phyloP scores from a whole-genome alignment of 2,113 vertebrate species.

The Hippocampus zosterae region DNA sequence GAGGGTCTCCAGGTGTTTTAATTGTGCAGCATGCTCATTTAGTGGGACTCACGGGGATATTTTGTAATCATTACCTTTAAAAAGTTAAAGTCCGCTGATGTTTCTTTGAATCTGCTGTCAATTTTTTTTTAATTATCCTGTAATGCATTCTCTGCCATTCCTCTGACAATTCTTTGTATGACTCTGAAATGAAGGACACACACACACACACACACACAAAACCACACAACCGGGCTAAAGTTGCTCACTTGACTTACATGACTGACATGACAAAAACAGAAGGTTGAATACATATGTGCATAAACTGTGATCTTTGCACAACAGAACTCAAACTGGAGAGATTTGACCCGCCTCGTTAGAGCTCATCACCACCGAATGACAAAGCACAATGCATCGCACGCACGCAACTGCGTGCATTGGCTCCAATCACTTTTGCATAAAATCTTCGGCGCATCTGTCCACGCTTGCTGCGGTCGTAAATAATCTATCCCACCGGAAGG shows the following conservation, averaged over 20 bases:
- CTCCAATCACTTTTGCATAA: conserved; percentile 21
- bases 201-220: too few species aligned
- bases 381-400: conserved; percentile 3
- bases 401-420: conserved; percentile 8
- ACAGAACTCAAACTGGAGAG: not conserved
- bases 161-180: not conserved
- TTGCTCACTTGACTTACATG: not conserved
- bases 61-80: conserved; percentile 29
- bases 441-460: conserved; percentile 50
- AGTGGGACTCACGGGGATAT: conserved; percentile 42
- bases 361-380: conserved; percentile 4
- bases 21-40: conserved; percentile 51
- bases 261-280: too few species aligned
- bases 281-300: not conserved
- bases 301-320: not conserved
- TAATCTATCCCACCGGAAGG: conserved; percentile 39
- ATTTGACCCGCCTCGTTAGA: not conserved
- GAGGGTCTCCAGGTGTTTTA: conserved; percentile 56
- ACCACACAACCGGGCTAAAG: not conserved
- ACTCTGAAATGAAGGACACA: not conserved
- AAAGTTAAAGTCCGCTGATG: conserved; percentile 21
- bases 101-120: conserved; percentile 3
- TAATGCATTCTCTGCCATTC: conserved; percentile 1
- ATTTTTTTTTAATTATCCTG: conserved; percentile 22
- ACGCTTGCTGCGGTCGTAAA: conserved; percentile 50